Evolutionary conservation across 2,113 vertebrate species (phyloP), one percentile per base, ranked within the genome.

Genomic region (Xenus cinereus): DNA sequence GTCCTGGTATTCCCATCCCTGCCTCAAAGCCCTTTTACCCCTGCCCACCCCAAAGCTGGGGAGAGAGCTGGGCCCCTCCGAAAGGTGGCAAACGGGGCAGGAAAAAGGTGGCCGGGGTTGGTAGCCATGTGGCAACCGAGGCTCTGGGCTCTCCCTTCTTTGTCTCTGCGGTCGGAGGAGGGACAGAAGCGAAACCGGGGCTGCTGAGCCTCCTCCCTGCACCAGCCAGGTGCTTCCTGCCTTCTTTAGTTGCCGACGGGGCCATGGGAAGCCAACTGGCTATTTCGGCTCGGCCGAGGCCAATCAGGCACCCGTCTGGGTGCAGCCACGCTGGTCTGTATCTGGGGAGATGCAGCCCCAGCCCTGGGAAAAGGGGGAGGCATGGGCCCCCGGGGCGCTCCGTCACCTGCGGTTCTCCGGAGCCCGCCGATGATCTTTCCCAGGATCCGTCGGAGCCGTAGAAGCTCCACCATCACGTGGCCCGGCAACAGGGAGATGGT

Each of bases 141-240:
- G 43, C 39, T 48, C 63, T n/a, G 84, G 14, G 68, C 43, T 74
- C 77, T 93, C 76, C 94, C 81, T 78, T 48, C 57, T 79, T 64
- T 59, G 69, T 83, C 59, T 75, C 48, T 67, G 97, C 97, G 96
- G 94, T 94, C 90, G 95, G 60, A 82, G 80, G 75, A 87, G 81
- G 60, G 45, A 50, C 79, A 87, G 76, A 91, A 93, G 57, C 2
- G 37, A 71, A 69, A 66, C 80, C 9, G 13, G 81, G 60, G 4
- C 48, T 2, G 18, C 90, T 7, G 53, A 68, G 54, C 87, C 69
- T 96, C 89, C 82, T 86, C 66, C 66, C 6, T 1, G 33, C 87
- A 26, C 51, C 82, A 39, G 71, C 97, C 98, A 98, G 98, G 97
- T 98, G 98, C 95, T 98, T 98, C 98, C 98, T 97, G 96, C 80